phyloP scores from a whole-genome alignment of 2,888 invertebrate genomes.

The Coelinius sp. region DNA sequence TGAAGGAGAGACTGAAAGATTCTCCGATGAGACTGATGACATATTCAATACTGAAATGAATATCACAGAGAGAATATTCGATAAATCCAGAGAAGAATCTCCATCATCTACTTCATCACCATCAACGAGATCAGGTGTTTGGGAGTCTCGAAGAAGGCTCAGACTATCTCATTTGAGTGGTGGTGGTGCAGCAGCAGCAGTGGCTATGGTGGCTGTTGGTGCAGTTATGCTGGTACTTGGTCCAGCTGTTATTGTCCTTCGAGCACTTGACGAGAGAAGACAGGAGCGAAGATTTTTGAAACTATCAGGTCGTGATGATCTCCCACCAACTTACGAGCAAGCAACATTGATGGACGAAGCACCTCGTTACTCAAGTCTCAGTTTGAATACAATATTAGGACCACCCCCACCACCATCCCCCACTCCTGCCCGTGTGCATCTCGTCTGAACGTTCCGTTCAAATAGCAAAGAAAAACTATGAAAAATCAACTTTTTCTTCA shows the following conservation, averaged over 20 bases:
- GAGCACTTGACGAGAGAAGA: slow-evolving; percentile 55
- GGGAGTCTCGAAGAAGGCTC: slow-evolving; percentile 41
- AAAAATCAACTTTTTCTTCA: not conserved
- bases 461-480: not conserved
- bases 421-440: slow-evolving; percentile 34
- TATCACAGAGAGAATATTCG: not conserved
- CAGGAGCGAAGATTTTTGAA: slow-evolving; percentile 55
- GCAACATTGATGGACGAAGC: slow-evolving; percentile 58
- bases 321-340: slow-evolving; percentile 62
- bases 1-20: slow-evolving; percentile 12
- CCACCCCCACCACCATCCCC: slow-evolving; percentile 43
- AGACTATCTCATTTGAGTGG: slow-evolving; percentile 46
- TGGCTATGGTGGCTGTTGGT: slow-evolving; percentile 60
- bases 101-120: not conserved
- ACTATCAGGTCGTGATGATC: slow-evolving; percentile 48
- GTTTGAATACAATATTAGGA: slow-evolving; percentile 51
- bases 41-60: not conserved
- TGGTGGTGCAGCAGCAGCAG: slow-evolving; percentile 56
- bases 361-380: slow-evolving; percentile 60
- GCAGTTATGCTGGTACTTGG: slow-evolving; percentile 60
- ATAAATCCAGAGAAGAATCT: not conserved
- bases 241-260: slow-evolving; percentile 57
- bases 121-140: slow-evolving; percentile 24
- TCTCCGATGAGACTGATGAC: slow-evolving; percentile 24
- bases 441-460: slow-evolving; percentile 1